Conservation (phyloP, 2,797 vertebrate species). For the Okamejei kenojei region DNA sequence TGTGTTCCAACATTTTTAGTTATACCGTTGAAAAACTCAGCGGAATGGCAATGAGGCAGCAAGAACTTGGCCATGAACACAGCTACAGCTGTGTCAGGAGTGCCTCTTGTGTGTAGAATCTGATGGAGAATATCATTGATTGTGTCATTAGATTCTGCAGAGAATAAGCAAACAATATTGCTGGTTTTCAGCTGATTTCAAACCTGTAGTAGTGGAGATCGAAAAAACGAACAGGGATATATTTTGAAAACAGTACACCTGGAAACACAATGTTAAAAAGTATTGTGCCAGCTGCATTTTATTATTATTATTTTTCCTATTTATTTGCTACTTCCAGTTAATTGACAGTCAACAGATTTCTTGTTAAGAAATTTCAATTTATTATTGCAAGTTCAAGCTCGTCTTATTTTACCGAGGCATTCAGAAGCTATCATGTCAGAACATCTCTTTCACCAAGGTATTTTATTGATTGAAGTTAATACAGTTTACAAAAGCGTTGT, state of each 20-base stretch:
- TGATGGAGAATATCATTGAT: not conserved
- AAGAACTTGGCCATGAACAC: not conserved
- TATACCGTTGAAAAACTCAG: not conserved
- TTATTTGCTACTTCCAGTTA: not conserved
- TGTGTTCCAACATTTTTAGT: not conserved
- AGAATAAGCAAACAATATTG: not conserved
- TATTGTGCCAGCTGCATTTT: not conserved
- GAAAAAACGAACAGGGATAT: not conserved
- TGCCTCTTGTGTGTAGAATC: not conserved
- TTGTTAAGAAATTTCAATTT: not conserved
- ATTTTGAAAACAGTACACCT: not conserved
- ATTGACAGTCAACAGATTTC: not conserved
- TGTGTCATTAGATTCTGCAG: not conserved
- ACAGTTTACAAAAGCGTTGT: not conserved
- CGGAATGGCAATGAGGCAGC: not conserved
- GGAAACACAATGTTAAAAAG: not conserved
- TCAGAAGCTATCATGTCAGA: not conserved
- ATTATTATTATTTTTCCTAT: not conserved
- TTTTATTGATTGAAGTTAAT: not conserved
- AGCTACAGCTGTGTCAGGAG: not conserved
- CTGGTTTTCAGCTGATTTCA: not conserved
- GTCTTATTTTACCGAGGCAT: not conserved
- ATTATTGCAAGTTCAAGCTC: slow-evolving; percentile 14
- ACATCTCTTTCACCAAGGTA: not conserved
- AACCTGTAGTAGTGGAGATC: not conserved